Evolutionary conservation across 2,797 vertebrate genomes (phyloP), one percentile per base, ranked within the genome.

Genomic region (Trichosurus vulpecula): DNA sequence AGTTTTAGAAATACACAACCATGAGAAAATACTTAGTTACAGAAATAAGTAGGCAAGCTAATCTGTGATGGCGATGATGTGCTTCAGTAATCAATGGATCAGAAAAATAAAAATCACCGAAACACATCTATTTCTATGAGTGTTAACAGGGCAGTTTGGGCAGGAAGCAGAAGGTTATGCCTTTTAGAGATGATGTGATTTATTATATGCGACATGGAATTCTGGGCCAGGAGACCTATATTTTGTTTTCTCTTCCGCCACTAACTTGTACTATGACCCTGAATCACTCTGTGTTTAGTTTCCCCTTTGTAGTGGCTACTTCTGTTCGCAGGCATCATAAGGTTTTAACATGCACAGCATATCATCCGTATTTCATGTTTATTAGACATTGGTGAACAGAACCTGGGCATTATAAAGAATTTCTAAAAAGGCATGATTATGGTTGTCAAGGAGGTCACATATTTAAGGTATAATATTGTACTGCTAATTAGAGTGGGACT

Each of bases 31-130:
- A 81, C 92, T 93, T 94, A 90, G 94, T 96, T 97, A 93, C 47
- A 94, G 96, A 95, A 94, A 93, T 94, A 92, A 93, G 94, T 95
- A 58, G 94, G 97, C 96, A 96, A 92, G 96, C 95, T 94, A 94
- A 74, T 92, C 93, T 95, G 25, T 93, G 92, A 94, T 96, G 90
- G 94, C n/a, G n/a, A n/a, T 94, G 92, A 93, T 74, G 2, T 91
- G 56, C 93, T 61, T 92, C 91, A 95, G 93, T 97, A 90, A 93
- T 93, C 95, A 92, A 90, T 97, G 41, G 94, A 66, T 91, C 92
- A 91, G 95, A 95, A 58, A 92, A 94, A 96, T 47, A 90, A 94
- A 31, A 97, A 91, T 90, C 96, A 58, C 4, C 41, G 91, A 89
- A 91, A 54, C n/a, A 51, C 31, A 12, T 25, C 52, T 35, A 57